phyloP scores from a whole-genome alignment of 2,113 vertebrate genomes.

The Amia ocellicauda region DNA sequence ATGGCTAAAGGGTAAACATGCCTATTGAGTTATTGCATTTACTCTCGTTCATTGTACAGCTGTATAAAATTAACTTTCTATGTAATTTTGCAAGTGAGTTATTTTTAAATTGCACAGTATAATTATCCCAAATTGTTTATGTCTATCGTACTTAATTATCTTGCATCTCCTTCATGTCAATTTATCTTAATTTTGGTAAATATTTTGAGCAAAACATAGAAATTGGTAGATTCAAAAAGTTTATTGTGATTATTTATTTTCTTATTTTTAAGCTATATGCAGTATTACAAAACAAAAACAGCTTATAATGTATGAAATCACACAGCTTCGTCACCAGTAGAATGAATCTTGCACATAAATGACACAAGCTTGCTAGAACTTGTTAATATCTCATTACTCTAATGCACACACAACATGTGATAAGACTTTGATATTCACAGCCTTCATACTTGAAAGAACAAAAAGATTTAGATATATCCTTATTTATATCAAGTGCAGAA shows the following conservation, averaged over 20 bases:
- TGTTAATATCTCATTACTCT: conserved; percentile 3
- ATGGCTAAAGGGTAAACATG: conserved; percentile 49
- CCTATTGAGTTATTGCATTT: conserved; percentile 55
- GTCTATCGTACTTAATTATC: conserved; percentile 44
- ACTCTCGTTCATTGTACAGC: conserved; percentile 50
- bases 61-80: conserved; percentile 61
- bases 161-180: conserved; percentile 41
- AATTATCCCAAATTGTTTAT: conserved; percentile 63
- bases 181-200: conserved; percentile 28
- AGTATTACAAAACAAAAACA: too few relatives aligned
- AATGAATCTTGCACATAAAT: neutral
- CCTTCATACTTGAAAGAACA: neutral
- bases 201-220: conserved; percentile 45
- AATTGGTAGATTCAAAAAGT: conserved; percentile 21
- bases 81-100: conserved; percentile 66
- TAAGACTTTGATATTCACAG: neutral
- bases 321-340: neutral
- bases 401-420: neutral
- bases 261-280: too few relatives aligned
- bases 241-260: conserved; percentile 25
- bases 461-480: neutral
- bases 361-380: neutral
- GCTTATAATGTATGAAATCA: too few relatives aligned
- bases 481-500: neutral
- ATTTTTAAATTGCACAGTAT: conserved; percentile 65